Evolutionary conservation across 2,113 vertebrate species (phyloP).

Genomic region (Charadrius vociferus): DNA sequence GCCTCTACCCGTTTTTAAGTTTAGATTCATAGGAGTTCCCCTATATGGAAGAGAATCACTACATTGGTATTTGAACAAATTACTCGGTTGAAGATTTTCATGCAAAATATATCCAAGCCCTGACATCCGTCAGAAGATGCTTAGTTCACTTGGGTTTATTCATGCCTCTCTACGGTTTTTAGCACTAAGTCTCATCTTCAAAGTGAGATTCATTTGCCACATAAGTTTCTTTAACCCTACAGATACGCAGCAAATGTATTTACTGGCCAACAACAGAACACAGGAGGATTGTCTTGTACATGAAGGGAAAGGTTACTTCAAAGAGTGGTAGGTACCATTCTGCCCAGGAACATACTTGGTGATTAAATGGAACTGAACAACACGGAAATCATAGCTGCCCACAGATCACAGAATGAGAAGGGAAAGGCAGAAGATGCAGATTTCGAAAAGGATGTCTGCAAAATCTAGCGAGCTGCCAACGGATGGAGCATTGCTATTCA

Average conservation of each 20-base stretch:
- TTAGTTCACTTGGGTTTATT: not conserved
- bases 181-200: not conserved
- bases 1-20: conserved; percentile 74
- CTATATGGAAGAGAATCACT: conserved; percentile 51
- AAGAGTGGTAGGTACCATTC: not conserved
- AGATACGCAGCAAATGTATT: not conserved
- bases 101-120: not conserved
- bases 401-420: not conserved
- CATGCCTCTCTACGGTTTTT: not conserved
- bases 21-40: conserved; percentile 77
- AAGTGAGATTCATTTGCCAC: not conserved
- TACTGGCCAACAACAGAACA: not conserved
- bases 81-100: not conserved
- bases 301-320: not conserved
- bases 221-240: not conserved
- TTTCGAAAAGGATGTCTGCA: not conserved
- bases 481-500: not conserved
- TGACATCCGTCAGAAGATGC: not conserved
- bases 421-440: not conserved
- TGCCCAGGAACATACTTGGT: not conserved
- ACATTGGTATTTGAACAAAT: not conserved
- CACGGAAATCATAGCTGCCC: not conserved
- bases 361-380: not conserved
- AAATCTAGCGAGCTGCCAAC: not conserved
- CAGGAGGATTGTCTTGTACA: not conserved